These are phyloP conservation scores for Napeogenes sylphis DNA, from an alignment of 2,888 invertebrate species.

Conservation along the genomic window DNA sequence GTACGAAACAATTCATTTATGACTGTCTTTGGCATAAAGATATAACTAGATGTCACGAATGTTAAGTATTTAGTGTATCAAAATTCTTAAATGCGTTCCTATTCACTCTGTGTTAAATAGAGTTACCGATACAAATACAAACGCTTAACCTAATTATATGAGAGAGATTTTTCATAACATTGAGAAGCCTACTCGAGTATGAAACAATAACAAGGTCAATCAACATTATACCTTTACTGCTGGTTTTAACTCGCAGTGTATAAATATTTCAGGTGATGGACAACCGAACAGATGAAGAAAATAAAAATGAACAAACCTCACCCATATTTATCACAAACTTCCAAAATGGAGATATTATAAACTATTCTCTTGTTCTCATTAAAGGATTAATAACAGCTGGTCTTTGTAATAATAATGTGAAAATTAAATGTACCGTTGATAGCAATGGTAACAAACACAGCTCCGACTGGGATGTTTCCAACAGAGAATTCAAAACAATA, in stretches of 20 bases:
- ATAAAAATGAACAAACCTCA: conserved; percentile 64
- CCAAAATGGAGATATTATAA: conserved; percentile 78
- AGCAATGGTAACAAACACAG: conserved; percentile 58
- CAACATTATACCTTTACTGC: conserved; percentile 12
- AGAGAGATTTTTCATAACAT: conserved; percentile 25
- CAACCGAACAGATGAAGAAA: conserved; percentile 64
- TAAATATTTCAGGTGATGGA: conserved; percentile 73
- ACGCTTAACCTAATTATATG: conserved; percentile 38
- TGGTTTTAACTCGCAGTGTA: conserved; percentile 28
- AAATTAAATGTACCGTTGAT: conserved; percentile 62
- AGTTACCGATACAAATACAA: not conserved
- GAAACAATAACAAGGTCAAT: conserved; percentile 28
- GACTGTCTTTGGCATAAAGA: conserved; percentile 43
- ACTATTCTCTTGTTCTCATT: conserved; percentile 79
- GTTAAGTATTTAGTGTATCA: conserved; percentile 1
- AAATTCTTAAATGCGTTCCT: conserved; percentile 8
- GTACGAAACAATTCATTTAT: conserved; percentile 69
- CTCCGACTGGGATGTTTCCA: conserved; percentile 79
- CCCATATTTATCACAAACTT: conserved; percentile 78
- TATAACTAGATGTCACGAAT: conserved; percentile 13
- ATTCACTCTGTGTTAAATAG: not conserved
- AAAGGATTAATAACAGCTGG: conserved; percentile 77
- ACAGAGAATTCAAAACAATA: conserved; percentile 83
- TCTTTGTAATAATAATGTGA: conserved; percentile 61
- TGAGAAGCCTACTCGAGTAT: conserved; percentile 25